Base-by-base conservation (phyloP, 2,113 vertebrate species). In the Thymallus thymallus region DNA sequence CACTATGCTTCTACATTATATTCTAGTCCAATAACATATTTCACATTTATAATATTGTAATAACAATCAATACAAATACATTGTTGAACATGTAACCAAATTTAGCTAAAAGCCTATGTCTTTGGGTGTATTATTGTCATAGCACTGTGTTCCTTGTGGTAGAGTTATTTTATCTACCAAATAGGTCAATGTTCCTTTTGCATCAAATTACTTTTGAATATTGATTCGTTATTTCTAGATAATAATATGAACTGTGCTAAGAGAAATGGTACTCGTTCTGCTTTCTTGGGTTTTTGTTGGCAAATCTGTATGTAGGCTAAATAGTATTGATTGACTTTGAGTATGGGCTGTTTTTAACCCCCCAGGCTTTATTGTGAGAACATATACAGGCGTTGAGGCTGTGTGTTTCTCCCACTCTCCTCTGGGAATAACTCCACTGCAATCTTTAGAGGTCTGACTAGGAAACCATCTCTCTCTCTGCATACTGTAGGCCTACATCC, bases 361-460 rank as follows among this genome's bases (percentile, higher is more conserved):
- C 77, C 60, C 72, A 66, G 80, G 80, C 77, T 75, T 77, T n/a
- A 46, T 76, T 75, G 88, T 89, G 85, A 87, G 87, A 14, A 89
- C 87, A 88, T 78, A 80, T 69, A 76, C 63, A 51, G 63, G 68
- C 82, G 83, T 60, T 12, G 69, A 84, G 80, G 79, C 76, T 81
- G 84, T 82, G 85, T 73, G 3, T 84, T 82, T 86, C 87, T 90
- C 91, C 89, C 86, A 89, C 86, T 85, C 88, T 86, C 80, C 81
- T 61, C 23, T 56, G 82, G 77, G 87, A 85, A 45, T 73, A 62
- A 63, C 62, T 46, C 75, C 75, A 1, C 72, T 63, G 82, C 76
- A 60, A 76, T 29, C 64, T 73, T 66, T 62, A 81, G 26, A 29
- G 45, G 22, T 75, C 51, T 26, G 58, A 58, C 63, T 68, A 41